Percentiles rank a stretch among this genome's conserved stretches.
Conservation (phyloP, 2,888 invertebrate species). For the Clepsis dumicolana region DNA sequence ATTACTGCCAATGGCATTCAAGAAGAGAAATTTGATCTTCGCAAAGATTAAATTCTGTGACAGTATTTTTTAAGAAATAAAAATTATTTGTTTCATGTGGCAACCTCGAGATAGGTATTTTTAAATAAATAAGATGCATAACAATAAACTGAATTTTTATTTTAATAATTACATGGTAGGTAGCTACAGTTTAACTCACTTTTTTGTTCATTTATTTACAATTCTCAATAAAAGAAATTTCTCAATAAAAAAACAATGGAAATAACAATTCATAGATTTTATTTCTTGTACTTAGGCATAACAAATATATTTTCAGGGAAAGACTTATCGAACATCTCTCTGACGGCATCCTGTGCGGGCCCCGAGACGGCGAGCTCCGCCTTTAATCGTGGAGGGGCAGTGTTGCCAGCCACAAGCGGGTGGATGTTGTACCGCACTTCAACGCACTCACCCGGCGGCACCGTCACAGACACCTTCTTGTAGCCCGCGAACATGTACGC, state of each 20-base stretch:
- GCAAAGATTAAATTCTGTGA: conserved; percentile 91
- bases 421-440: conserved; percentile 92
- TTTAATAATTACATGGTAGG: conserved; percentile 71
- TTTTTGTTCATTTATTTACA: conserved; percentile 81
- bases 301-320: conserved; percentile 83
- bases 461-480: conserved; percentile 90
- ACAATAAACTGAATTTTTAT: conserved; percentile 78
- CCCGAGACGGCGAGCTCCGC: conserved; percentile 78
- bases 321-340: conserved; percentile 81
- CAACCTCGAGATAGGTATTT: conserved; percentile 39
- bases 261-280: conserved; percentile 65
- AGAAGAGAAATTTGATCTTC: conserved; percentile 91
- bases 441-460: conserved; percentile 87
- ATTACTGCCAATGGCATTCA: conserved; percentile 95
- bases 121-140: conserved; percentile 54
- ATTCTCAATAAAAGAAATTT: conserved; percentile 61
- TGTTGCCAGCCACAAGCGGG: conserved; percentile 91
- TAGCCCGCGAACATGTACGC: conserved; percentile 98
- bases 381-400: conserved; percentile 88
- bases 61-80: conserved; percentile 50
- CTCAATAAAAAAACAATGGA: conserved; percentile 55
- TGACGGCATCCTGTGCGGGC: conserved; percentile 70
- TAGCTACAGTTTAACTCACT: conserved; percentile 74
- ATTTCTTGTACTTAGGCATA: conserved; percentile 84
- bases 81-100: conserved; percentile 14